Base-by-base conservation (phyloP, 2,888 invertebrate species). In the Selenia dentaria region DNA sequence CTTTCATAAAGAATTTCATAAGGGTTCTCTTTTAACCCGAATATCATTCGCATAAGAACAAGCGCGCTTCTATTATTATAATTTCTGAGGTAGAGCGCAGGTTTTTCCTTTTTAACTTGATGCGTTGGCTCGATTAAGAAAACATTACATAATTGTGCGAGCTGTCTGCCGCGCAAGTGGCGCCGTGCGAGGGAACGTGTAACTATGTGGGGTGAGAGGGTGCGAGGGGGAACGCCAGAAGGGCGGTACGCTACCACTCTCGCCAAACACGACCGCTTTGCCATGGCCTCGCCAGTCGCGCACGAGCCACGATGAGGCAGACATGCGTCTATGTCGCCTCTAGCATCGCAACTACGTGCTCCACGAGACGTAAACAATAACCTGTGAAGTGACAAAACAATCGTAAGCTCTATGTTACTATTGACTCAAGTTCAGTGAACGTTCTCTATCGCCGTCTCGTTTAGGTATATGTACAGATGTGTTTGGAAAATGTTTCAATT, bases 111-210 rank as follows among this genome's bases (percentile, higher is more conserved):
- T 80, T 82, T 80, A 78, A 77, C 64, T 66, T 67, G 68, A 71
- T 76, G 74, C 74, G 78, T 77, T 78, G 71, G 78, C 77, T 83
- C 79, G 80, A 87, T 86, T 85, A 87, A 84, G 83, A 87, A 88
- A 88, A 86, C 82, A 87, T 86, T 87, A 87, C 79, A 86, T 89
- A 88, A 88, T 86, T 87, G 82, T 85, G 77, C 74, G 78, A 80
- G 79, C 76, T 79, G 75, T 70, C 73, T 68, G 75, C 70, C 69
- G 82, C 79, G 82, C 83, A 80, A 87, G 89, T 88, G 84, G 88
- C 88, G 88, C 88, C 86, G 74, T 83, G 76, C 82, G 82, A 79
- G 74, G 63, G 64, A 80, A 83, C 83, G 80, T 84, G 83, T 83
- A 85, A 88, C 87, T 86, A 84, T 81, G 80, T 77, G 71, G 76